Conservation (phyloP, 2,113 vertebrate genomes). For the Trogon surrucura region DNA sequence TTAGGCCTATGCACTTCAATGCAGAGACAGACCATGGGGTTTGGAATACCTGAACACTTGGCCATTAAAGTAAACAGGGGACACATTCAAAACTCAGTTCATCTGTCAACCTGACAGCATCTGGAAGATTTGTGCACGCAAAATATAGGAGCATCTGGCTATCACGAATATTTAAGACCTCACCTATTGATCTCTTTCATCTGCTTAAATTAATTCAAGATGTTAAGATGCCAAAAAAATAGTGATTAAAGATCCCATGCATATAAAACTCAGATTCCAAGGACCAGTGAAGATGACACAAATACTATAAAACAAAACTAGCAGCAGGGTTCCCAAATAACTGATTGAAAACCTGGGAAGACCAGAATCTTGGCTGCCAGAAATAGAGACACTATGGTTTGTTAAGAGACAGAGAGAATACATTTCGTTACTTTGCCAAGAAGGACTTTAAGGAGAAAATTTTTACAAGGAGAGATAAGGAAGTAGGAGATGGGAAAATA, state of each 20-base stretch:
- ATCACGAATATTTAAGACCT: slow-evolving; percentile 52
- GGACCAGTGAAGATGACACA: not conserved
- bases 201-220: slow-evolving; percentile 56
- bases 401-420: not conserved
- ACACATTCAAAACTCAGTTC: slow-evolving; percentile 40
- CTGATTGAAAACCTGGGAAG: not conserved
- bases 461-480: not conserved
- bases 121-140: slow-evolving; percentile 46
- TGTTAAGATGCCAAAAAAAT: slow-evolving; percentile 33
- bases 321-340: not conserved
- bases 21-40: not conserved
- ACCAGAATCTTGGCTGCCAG: not conserved
- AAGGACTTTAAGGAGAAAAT: not conserved
- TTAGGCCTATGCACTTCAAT: not conserved
- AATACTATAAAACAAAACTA: not conserved
- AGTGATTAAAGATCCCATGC: not conserved
- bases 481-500: not conserved
- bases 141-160: slow-evolving; percentile 62
- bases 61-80: slow-evolving; percentile 41
- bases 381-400: not conserved
- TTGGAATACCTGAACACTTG: not conserved
- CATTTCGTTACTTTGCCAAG: not conserved
- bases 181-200: slow-evolving; percentile 54
- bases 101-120: slow-evolving; percentile 62
- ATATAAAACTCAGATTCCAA: not conserved